phyloP scores from a whole-genome alignment of 2,888 invertebrate genomes.

The Drosophila kuntzei region DNA sequence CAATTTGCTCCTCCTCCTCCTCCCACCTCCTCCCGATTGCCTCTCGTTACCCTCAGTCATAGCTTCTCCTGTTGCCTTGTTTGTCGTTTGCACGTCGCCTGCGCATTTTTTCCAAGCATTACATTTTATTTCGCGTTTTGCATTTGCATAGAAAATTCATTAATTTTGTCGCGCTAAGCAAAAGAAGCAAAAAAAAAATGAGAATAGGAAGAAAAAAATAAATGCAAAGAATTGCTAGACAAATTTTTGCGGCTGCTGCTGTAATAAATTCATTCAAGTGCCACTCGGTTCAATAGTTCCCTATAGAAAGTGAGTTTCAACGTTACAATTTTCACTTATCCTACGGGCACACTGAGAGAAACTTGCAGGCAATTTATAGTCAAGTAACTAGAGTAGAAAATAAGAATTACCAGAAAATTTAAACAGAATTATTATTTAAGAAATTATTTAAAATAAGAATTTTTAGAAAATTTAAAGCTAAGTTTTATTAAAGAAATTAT shows the following conservation, averaged over 20 bases:
- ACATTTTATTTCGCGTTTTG: constrained; percentile 79
- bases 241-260: constrained; percentile 72
- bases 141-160: constrained; percentile 82
- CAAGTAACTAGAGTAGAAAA: no score
- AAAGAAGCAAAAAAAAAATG: neutral
- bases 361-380: neutral
- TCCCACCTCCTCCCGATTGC: no score
- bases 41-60: neutral
- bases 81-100: constrained; percentile 66
- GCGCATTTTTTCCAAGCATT: constrained; percentile 74
- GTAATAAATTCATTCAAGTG: constrained; percentile 69
- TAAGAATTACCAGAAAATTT: no score
- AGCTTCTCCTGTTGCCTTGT: constrained; percentile 11
- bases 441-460: no score
- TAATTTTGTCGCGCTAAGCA: constrained; percentile 67
- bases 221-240: constrained; percentile 62
- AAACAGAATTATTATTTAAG: no score
- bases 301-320: constrained; percentile 61
- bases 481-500: no score
- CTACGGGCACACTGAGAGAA: constrained; percentile 13
- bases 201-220: constrained; percentile 13
- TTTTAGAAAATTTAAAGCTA: no score
- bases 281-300: constrained; percentile 59
- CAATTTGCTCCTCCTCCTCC: constrained; percentile 64
- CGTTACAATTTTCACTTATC: constrained; percentile 37